These are phyloP conservation scores for Brachyalestes nurse DNA, from an alignment of 2,797 vertebrate genomes.

Conservation along the genomic window DNA sequence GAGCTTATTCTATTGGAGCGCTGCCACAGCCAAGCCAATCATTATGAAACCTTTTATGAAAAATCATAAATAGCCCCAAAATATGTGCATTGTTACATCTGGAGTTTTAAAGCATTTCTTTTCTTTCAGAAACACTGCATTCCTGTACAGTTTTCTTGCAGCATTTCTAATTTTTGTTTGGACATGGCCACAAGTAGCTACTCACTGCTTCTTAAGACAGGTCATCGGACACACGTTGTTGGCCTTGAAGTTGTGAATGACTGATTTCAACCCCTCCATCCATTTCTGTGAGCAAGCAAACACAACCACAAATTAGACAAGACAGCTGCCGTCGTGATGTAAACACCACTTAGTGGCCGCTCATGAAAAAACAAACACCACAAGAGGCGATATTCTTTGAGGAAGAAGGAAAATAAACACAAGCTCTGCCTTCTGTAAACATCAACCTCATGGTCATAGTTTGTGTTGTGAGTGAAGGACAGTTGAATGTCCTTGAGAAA, in stretches of 20 bases:
- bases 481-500: slow-evolving; percentile 23
- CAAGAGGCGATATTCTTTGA: neutral
- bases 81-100: no score
- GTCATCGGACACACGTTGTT: slow-evolving; percentile 99
- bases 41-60: no score
- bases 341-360: neutral
- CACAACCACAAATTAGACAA: slow-evolving; percentile 27
- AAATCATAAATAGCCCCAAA: no score
- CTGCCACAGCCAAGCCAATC: no score
- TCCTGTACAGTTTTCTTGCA: neutral
- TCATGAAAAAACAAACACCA: slow-evolving; percentile 7
- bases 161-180: neutral
- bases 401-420: slow-evolving; percentile 11
- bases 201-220: slow-evolving; percentile 99
- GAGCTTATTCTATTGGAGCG: no score
- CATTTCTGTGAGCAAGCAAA: slow-evolving; percentile 86
- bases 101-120: neutral
- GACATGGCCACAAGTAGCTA: slow-evolving; percentile 37
- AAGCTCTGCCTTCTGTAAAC: no score
- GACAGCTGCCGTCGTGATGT: neutral
- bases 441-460: no score
- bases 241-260: slow-evolving; percentile 98
- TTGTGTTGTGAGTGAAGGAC: slow-evolving; percentile 6
- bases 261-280: slow-evolving; percentile 93
- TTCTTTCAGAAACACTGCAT: neutral